Evolutionary conservation across 2,113 vertebrate species (phyloP).

Genomic region (Morone saxatilis): DNA sequence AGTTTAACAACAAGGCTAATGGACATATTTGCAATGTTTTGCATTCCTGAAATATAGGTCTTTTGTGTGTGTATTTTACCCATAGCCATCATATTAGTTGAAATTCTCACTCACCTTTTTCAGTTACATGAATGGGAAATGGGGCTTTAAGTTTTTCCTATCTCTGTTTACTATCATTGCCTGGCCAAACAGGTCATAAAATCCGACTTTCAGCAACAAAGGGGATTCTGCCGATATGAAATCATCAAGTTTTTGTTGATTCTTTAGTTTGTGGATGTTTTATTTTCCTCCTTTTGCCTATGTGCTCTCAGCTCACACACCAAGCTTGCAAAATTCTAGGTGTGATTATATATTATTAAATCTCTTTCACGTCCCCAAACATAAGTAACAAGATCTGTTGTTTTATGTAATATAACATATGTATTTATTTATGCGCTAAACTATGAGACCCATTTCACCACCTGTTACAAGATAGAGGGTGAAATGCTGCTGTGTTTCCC

Average conservation of each 20-base stretch:
- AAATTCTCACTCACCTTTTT: background rate
- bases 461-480: background rate
- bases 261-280: background rate
- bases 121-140: background rate
- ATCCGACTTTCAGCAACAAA: background rate
- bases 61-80: background rate
- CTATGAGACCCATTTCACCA: background rate
- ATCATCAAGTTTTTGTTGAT: background rate
- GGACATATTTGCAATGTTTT: slow-evolving; percentile 17
- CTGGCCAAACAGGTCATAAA: background rate
- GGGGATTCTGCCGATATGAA: background rate
- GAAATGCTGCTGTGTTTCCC: background rate
- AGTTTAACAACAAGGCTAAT: slow-evolving; percentile 13
- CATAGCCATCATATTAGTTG: background rate
- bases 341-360: background rate
- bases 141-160: background rate
- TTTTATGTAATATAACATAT: background rate
- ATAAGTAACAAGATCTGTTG: background rate
- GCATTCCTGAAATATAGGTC: background rate
- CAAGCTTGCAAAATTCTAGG: background rate
- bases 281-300: background rate
- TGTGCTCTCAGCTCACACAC: background rate
- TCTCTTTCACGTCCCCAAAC: background rate
- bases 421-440: background rate
- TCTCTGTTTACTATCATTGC: background rate